phyloP scores from a whole-genome alignment of 1,140 invertebrate genomes.

The Drosophila guanche region DNA sequence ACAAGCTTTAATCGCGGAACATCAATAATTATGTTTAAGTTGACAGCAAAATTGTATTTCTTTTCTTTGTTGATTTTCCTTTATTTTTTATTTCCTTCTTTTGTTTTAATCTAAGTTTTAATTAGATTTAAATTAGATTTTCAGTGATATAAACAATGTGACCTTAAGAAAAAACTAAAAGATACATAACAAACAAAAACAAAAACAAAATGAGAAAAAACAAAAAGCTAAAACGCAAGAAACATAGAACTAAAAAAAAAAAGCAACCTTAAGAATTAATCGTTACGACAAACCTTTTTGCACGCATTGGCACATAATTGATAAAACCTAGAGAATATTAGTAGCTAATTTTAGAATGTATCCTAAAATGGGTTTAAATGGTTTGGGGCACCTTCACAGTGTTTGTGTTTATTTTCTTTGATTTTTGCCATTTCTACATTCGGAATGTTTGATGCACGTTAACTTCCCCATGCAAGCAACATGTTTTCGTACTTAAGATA shows the following conservation, averaged over 20 bases:
- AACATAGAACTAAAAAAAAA: conserved; percentile 54
- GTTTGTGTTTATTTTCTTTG: conserved; percentile 21
- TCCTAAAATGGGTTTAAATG: conserved; percentile 17
- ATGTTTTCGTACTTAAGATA: conserved; percentile 67
- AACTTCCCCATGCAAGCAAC: conserved; percentile 40
- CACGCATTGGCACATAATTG: conserved; percentile 65
- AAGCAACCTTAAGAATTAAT: conserved; percentile 40
- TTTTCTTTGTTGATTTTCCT: conserved; percentile 9
- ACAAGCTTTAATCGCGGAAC: conserved; percentile 65
- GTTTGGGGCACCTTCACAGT: conserved; percentile 31
- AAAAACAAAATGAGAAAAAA: conserved; percentile 27
- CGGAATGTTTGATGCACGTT: conserved; percentile 28
- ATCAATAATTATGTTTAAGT: conserved; percentile 32
- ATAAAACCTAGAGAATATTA: conserved; percentile 54
- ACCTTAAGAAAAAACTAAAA: conserved; percentile 63
- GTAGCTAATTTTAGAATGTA: conserved; percentile 60
- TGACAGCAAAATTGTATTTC: conserved; percentile 41
- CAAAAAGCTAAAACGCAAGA: conserved; percentile 48
- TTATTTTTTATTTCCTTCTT: conserved; percentile 14
- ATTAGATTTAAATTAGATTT: conserved; percentile 65
- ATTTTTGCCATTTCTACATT: conserved; percentile 7
- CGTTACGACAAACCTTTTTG: conserved; percentile 64
- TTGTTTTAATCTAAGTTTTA: conserved; percentile 54
- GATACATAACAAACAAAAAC: conserved; percentile 31
- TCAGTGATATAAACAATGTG: conserved; percentile 79